phyloP scores from a whole-genome alignment of 1,140 invertebrate species.

The Scaptomyza montana region DNA sequence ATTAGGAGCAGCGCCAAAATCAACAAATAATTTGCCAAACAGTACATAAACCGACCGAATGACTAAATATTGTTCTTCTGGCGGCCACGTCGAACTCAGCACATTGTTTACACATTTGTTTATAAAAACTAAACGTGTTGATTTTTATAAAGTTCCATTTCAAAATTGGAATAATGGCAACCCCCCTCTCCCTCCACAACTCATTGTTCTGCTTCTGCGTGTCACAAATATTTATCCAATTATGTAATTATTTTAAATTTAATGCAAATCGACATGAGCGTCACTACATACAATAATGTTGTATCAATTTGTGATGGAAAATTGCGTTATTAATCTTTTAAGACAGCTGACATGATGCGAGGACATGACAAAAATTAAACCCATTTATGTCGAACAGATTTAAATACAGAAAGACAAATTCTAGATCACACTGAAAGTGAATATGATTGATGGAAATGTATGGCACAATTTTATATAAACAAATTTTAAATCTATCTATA shows the following conservation, averaged over 20 bases:
- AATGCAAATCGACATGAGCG: conserved; percentile 61
- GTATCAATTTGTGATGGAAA: conserved; percentile 55
- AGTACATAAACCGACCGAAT: conserved; percentile 55
- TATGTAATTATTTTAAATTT: conserved; percentile 68
- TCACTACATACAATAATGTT: conserved; percentile 43
- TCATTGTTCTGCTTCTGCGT: conserved; percentile 56
- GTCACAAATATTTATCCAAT: conserved; percentile 76
- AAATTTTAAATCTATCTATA: neutral
- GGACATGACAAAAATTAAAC: conserved; percentile 46
- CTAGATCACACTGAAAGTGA: conserved; percentile 21
- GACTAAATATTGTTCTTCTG: conserved; percentile 60
- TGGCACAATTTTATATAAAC: neutral
- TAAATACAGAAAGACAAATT: conserved; percentile 13
- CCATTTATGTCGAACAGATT: conserved; percentile 7
- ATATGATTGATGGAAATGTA: conserved; percentile 13
- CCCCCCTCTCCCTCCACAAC: neutral
- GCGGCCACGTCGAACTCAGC: conserved; percentile 23
- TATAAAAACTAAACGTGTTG: conserved; percentile 61
- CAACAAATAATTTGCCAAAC: conserved; percentile 52
- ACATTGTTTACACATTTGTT: conserved; percentile 62
- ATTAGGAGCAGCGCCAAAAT: conserved; percentile 48
- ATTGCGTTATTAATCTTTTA: conserved; percentile 65
- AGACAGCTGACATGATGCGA: conserved; percentile 61
- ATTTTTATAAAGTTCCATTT: conserved; percentile 68
- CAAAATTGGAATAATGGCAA: conserved; percentile 35